phyloP scores from a whole-genome alignment of 1,140 invertebrate species.

The Apis florea region DNA sequence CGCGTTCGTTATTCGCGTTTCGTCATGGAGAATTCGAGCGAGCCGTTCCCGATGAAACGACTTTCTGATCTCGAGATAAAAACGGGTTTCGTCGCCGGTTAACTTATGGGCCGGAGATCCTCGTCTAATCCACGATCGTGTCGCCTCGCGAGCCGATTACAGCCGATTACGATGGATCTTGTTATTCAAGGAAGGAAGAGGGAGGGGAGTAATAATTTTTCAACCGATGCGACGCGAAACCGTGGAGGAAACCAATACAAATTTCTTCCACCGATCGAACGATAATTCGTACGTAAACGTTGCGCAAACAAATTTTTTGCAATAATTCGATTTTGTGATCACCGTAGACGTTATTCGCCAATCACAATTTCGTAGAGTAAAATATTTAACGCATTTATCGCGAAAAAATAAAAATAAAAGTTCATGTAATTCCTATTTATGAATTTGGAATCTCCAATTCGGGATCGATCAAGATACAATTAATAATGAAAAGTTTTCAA shows the following conservation, averaged over 20 bases:
- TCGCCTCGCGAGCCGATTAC: neutral
- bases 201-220: neutral
- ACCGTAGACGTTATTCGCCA: too few relatives aligned
- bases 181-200: neutral
- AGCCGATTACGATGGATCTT: conserved; percentile 34
- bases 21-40: conserved; percentile 26
- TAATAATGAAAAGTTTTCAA: too few relatives aligned
- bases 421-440: too few relatives aligned
- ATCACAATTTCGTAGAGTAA: too few relatives aligned
- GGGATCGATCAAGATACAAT: too few relatives aligned
- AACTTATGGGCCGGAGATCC: conserved; percentile 10
- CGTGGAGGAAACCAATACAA: neutral
- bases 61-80: conserved; percentile 45
- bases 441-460: too few relatives aligned
- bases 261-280: neutral
- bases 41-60: neutral
- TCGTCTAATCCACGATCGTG: conserved; percentile 34
- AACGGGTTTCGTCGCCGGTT: conserved; percentile 33
- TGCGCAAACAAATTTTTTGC: neutral
- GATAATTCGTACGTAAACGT: too few relatives aligned
- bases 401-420: too few relatives aligned
- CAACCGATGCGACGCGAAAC: neutral
- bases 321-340: too few relatives aligned
- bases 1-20: conserved; percentile 4
- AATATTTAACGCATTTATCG: too few relatives aligned